phyloP scores from a whole-genome alignment of 2,888 invertebrate species.

The Nemurella pictetii region DNA sequence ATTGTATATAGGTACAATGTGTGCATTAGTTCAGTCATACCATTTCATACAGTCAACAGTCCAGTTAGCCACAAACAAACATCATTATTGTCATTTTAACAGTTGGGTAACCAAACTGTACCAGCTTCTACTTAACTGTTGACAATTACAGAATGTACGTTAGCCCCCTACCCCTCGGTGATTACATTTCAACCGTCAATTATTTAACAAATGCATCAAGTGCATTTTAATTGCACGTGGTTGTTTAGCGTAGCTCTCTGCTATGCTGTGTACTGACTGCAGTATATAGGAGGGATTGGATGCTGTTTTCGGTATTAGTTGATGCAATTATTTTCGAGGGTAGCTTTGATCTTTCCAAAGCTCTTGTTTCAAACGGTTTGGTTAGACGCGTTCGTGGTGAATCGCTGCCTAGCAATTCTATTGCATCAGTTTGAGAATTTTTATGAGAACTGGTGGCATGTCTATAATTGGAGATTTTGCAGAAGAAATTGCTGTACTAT shows the following conservation, averaged over 20 bases:
- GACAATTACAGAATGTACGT: slow-evolving; percentile 10
- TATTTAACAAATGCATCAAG: slow-evolving; percentile 12
- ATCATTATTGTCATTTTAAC: slow-evolving; percentile 34
- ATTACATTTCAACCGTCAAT: slow-evolving; percentile 14
- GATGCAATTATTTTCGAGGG: neutral
- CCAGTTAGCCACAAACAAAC: slow-evolving; percentile 37
- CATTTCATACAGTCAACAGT: slow-evolving; percentile 42
- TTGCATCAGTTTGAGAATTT: too few species aligned
- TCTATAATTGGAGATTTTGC: too few species aligned
- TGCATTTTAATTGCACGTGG: slow-evolving; percentile 14
- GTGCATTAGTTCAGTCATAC: slow-evolving; percentile 36
- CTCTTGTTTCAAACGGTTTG: neutral
- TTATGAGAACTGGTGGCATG: too few species aligned
- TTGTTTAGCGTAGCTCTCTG: neutral
- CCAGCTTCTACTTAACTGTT: slow-evolving; percentile 20
- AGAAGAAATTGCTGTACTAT: too few species aligned
- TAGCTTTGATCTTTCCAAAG: neutral
- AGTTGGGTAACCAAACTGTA: slow-evolving; percentile 23
- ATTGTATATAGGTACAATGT: too few species aligned
- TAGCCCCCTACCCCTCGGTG: neutral
- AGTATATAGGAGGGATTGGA: neutral
- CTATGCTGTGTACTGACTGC: neutral
- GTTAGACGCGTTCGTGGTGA: neutral
- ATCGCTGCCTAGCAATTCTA: too few species aligned
- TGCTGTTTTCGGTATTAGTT: neutral